phyloP scores from a whole-genome alignment of 1,140 invertebrate species.

The Muscidifurax raptorellus region DNA sequence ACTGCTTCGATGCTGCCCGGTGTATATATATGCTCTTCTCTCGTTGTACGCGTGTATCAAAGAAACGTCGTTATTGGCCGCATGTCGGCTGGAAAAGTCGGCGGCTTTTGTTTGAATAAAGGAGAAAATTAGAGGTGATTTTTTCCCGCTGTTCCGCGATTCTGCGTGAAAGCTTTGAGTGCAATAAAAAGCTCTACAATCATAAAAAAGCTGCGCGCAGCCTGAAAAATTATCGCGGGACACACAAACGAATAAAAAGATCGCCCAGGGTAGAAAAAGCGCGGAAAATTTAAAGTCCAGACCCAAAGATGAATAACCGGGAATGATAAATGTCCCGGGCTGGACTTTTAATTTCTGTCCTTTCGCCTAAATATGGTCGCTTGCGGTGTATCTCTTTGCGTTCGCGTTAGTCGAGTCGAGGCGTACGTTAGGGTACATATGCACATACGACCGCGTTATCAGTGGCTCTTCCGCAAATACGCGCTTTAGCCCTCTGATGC shows the following conservation, averaged over 20 bases:
- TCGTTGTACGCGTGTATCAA: neutral
- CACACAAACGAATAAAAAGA: neutral
- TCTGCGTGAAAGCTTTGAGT: too few species aligned
- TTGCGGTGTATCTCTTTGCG: slow-evolving; percentile 34
- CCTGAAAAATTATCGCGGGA: neutral
- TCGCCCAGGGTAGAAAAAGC: neutral
- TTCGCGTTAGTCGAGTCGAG: slow-evolving; percentile 36
- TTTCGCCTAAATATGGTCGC: slow-evolving; percentile 16
- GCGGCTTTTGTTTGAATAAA: too few species aligned
- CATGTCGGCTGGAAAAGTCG: too few species aligned
- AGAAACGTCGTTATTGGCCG: neutral
- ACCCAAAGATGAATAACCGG: slow-evolving; percentile 44
- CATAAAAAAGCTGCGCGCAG: neutral
- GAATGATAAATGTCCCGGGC: slow-evolving; percentile 27
- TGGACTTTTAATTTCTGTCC: slow-evolving; percentile 39
- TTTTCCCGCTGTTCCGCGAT: too few species aligned
- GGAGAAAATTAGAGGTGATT: too few species aligned
- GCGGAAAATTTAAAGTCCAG: slow-evolving; percentile 22
- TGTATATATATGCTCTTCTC: neutral
- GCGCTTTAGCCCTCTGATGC: slow-evolving; percentile 44
- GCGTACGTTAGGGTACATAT: slow-evolving; percentile 48
- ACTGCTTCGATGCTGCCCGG: too few species aligned
- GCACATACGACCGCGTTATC: slow-evolving; percentile 62
- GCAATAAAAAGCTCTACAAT: neutral
- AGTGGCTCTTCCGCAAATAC: slow-evolving; percentile 63